Base-by-base conservation (phyloP, 2,113 vertebrate species). In the Alexandromys fortis region DNA sequence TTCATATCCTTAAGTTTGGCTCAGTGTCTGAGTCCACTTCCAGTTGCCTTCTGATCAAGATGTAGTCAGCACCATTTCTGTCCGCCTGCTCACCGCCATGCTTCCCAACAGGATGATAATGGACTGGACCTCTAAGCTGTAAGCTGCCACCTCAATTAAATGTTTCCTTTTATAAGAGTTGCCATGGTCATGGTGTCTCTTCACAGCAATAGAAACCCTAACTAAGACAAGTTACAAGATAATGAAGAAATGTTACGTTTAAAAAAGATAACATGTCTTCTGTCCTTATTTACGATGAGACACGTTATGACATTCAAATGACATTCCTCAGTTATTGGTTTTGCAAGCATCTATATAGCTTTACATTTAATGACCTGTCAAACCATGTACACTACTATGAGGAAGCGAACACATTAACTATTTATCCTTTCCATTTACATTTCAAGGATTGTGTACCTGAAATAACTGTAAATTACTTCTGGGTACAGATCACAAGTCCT, bases 371-470 rank as follows among this genome's bases (percentile, higher is more conserved):
- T 95, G 95, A 91, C 65, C 73, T 96, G 33, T 89, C 79, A 93
- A 92, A 77, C 30, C 92, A 81, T 5, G 26, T 42, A 86, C 13
- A 47, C 78, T 63, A 65, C 68, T 89, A 91, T 95, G 81, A 96
- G 76, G 81, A 83, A 65, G 65, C 86, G 86, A 81, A 94, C 42
- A 83, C 68, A 91, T 95, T 91, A 92, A 95, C 92, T 96, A 94
- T 98, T 92, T 92, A 95, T 79, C 83, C 91, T 83, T 12, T 49
- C 28, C 65, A 85, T 97, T 95, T 96, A 76, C 65, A 86, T 86
- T 94, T 96, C 94, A 97, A 95, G 78, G 91, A 89, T 5, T 79
- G 38, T 68, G 73, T 49, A 28, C 65, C 75, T 81, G 77, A 94
- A 91, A 94, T 72, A 73, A 92, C 52, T 72, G 38, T 81, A 91